A percentile compares a stretch with the other conserved stretches of the same genome.
phyloP scores from a whole-genome alignment of 2,797 vertebrate species.

The Platalea minor region DNA sequence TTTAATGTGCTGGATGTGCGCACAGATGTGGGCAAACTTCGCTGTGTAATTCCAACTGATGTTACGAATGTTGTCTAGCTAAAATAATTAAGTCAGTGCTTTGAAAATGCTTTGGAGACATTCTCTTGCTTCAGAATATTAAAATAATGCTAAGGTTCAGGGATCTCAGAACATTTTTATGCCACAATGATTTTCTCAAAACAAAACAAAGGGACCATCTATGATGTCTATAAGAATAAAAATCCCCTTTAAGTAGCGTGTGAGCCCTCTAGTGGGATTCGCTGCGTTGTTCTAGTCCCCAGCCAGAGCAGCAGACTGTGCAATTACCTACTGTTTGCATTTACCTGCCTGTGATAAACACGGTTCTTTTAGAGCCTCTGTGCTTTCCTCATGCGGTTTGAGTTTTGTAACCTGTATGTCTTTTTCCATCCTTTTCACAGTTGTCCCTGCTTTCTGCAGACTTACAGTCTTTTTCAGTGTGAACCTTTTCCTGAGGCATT shows the following conservation, averaged over 20 bases:
- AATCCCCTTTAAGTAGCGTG: neutral
- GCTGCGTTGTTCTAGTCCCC: neutral
- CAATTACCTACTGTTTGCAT: neutral
- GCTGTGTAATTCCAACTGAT: neutral
- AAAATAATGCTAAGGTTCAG: neutral
- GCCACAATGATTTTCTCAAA: neutral
- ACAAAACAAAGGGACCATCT: neutral
- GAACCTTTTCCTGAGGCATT: neutral
- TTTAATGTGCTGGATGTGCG: neutral
- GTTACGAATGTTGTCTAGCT: neutral
- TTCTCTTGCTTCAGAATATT: neutral
- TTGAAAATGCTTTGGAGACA: neutral
- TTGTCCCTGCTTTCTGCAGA: neutral
- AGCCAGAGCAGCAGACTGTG: neutral
- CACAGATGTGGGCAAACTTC: neutral
- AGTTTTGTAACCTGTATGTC: neutral
- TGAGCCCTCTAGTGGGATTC: slow-evolving; percentile 56
- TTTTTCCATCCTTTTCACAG: neutral
- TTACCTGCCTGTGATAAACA: neutral
- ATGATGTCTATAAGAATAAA: neutral
- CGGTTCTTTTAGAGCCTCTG: neutral
- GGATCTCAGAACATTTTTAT: neutral
- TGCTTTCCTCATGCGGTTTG: neutral
- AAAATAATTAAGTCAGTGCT: neutral
- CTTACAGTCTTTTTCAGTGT: neutral